Conservation (phyloP, 2,888 invertebrate genomes). For the Tetrapedia diversipes region DNA sequence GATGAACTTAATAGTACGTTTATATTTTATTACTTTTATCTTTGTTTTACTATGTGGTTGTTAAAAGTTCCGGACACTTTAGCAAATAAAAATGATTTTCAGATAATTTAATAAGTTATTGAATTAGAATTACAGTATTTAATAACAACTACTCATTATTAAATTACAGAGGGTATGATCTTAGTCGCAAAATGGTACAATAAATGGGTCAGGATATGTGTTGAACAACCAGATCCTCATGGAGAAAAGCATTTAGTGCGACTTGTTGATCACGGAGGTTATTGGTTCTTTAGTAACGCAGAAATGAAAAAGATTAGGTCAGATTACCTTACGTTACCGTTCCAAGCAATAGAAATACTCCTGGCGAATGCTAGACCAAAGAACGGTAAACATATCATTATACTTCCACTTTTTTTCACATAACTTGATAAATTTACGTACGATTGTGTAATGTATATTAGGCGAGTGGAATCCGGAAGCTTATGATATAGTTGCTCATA, state of each 20-base stretch:
- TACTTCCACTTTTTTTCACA: background rate
- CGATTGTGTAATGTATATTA: slow-evolving; percentile 80
- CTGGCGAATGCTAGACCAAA: slow-evolving; percentile 94
- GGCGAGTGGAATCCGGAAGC: slow-evolving; percentile 91
- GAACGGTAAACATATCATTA: slow-evolving; percentile 84
- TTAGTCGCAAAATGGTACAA: slow-evolving; percentile 93
- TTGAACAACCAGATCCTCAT: slow-evolving; percentile 85
- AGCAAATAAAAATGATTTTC: background rate
- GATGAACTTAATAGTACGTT: slow-evolving; percentile 89
- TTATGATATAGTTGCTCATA: slow-evolving; percentile 89
- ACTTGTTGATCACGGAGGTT: slow-evolving; percentile 98
- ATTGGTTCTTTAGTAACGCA: slow-evolving; percentile 89
- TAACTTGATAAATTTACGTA: background rate
- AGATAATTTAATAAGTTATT: background rate
- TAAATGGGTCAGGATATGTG: slow-evolving; percentile 87
- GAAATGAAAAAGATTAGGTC: slow-evolving; percentile 95
- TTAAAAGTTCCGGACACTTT: background rate
- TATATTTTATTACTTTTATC: background rate
- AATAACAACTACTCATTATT: no score
- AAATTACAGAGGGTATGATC: slow-evolving; percentile 89
- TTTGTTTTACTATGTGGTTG: background rate
- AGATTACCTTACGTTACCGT: slow-evolving; percentile 97
- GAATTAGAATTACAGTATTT: slow-evolving; percentile 11
- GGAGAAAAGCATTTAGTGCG: slow-evolving; percentile 91
- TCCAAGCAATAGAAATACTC: slow-evolving; percentile 98